Evolutionary conservation across 2,888 invertebrate genomes (phyloP).

Genomic region (Heliothis peltigera): DNA sequence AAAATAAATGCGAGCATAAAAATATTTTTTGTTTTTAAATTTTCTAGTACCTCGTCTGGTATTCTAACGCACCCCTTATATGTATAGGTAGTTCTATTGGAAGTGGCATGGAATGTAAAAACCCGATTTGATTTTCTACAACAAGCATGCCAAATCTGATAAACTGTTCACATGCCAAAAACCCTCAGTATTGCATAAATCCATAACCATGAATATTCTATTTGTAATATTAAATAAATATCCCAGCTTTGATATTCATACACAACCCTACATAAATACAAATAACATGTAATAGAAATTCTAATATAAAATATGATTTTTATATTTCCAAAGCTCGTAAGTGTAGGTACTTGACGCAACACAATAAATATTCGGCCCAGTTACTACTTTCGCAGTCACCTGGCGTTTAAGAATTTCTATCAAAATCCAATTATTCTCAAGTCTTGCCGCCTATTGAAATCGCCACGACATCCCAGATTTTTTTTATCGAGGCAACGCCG

Average conservation of each 20-base stretch:
- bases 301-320: slow-evolving; percentile 16
- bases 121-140: too few relatives aligned
- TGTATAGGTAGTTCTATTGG: too few relatives aligned
- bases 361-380: slow-evolving; percentile 15
- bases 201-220: background rate
- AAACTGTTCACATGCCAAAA: too few relatives aligned
- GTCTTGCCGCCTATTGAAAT: slow-evolving; percentile 45
- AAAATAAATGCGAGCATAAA: too few relatives aligned
- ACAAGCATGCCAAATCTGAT: too few relatives aligned
- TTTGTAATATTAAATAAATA: background rate
- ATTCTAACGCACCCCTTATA: too few relatives aligned
- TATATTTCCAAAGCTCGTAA: slow-evolving; percentile 11
- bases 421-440: slow-evolving; percentile 51
- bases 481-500: too few relatives aligned
- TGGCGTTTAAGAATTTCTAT: slow-evolving; percentile 43
- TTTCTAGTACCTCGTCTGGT: too few relatives aligned
- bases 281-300: background rate
- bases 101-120: too few relatives aligned
- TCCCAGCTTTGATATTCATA: background rate
- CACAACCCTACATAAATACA: background rate
- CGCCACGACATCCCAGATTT: slow-evolving; percentile 19
- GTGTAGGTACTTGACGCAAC: slow-evolving; percentile 17
- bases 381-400: slow-evolving; percentile 17
- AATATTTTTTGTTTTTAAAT: too few relatives aligned
- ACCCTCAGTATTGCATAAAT: too few relatives aligned